These are phyloP conservation scores for Lacerta viridis DNA, from an alignment of 2,797 vertebrate genomes.

Conservation along the genomic window DNA sequence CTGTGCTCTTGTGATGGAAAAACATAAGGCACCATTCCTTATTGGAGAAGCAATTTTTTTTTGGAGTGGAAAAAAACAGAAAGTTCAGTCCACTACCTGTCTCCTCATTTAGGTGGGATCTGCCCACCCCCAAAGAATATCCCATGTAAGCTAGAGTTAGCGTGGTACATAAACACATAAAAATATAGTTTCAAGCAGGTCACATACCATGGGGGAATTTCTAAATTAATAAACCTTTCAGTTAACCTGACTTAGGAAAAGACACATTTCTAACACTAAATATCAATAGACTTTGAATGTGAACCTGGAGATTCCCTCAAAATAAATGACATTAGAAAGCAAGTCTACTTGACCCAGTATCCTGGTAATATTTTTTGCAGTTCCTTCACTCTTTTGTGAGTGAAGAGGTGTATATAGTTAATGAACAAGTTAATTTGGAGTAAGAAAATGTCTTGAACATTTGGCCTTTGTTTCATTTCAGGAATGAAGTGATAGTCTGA, in stretches of 20 bases:
- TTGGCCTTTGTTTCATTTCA: neutral
- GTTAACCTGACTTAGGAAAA: neutral
- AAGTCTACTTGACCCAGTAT: neutral
- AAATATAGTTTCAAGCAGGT: neutral
- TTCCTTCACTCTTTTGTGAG: neutral
- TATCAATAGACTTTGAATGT: neutral
- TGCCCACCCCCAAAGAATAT: neutral
- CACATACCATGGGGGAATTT: neutral
- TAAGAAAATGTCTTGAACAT: neutral
- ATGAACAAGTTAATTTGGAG: neutral
- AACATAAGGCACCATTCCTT: neutral
- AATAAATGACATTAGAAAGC: neutral
- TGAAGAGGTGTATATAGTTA: neutral
- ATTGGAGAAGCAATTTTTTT: neutral
- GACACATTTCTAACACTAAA: neutral
- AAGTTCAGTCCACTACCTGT: neutral
- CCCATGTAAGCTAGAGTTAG: too few relatives aligned
- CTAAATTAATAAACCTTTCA: neutral
- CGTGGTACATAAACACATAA: neutral
- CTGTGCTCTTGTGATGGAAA: neutral
- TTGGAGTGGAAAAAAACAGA: neutral
- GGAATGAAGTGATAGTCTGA: neutral
- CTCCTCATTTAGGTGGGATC: neutral
- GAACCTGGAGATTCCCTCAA: neutral
- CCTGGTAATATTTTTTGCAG: neutral